Conservation (phyloP, 2,888 invertebrate genomes). For the Sphaerophoria taeniata region DNA sequence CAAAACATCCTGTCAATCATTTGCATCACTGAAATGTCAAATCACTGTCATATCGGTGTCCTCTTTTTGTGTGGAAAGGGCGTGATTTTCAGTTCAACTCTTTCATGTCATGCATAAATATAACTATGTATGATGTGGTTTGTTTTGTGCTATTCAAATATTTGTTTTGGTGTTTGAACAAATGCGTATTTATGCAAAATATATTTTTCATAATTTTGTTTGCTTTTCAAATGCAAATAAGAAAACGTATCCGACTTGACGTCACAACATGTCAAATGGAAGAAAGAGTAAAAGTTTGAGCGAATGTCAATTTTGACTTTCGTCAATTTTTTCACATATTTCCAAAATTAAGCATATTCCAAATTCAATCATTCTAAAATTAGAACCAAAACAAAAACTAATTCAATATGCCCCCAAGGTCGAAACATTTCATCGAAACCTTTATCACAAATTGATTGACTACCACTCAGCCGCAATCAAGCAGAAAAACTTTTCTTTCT, state of each 20-base stretch:
- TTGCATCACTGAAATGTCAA: slow-evolving; percentile 55
- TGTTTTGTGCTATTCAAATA: slow-evolving; percentile 29
- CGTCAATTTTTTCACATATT: no score
- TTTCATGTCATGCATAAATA: not conserved
- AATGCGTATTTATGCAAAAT: slow-evolving; percentile 34
- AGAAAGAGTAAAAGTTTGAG: no score
- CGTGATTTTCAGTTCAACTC: slow-evolving; percentile 9
- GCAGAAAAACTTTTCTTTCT: slow-evolving; percentile 46
- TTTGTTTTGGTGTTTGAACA: slow-evolving; percentile 29
- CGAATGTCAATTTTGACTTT: no score
- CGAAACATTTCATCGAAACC: slow-evolving; percentile 16
- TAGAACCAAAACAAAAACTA: slow-evolving; percentile 5
- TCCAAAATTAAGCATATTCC: no score
- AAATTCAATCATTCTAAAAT: slow-evolving; percentile 1
- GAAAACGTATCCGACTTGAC: no score
- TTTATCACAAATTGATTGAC: slow-evolving; percentile 62
- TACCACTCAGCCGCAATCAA: slow-evolving; percentile 52
- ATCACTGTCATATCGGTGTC: slow-evolving; percentile 30
- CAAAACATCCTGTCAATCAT: slow-evolving; percentile 52
- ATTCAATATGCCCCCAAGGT: slow-evolving; percentile 1
- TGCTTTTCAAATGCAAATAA: not conserved
- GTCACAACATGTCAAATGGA: no score
- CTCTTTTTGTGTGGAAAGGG: not conserved
- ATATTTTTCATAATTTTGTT: not conserved
- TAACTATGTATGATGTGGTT: not conserved